phyloP scores from a whole-genome alignment of 2,888 invertebrate species.

The Bembecia ichneumoniformis region DNA sequence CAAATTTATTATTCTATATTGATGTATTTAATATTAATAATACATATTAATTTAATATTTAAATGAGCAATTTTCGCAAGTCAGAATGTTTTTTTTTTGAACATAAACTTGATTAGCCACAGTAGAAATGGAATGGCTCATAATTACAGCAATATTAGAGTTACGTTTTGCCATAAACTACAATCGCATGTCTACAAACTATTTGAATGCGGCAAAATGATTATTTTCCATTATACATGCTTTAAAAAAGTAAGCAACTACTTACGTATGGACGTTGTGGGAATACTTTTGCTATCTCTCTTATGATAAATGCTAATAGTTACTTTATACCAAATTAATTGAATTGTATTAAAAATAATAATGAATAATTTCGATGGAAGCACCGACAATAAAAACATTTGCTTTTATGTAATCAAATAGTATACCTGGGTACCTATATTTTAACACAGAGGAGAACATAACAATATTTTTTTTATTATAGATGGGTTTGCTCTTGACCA shows the following conservation, averaged over 20 bases:
- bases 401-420: too few relatives aligned
- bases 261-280: background rate
- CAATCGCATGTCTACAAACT: constrained; percentile 53
- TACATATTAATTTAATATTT: background rate
- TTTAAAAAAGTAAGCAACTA: background rate
- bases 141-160: constrained; percentile 63
- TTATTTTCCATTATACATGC: constrained; percentile 21
- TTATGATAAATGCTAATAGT: too few relatives aligned
- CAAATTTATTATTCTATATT: background rate
- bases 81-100: constrained; percentile 28
- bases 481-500: too few relatives aligned
- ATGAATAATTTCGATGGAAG: too few relatives aligned
- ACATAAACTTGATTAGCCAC: constrained; percentile 49
- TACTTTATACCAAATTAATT: too few relatives aligned
- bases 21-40: too few relatives aligned
- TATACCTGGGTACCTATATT: too few relatives aligned
- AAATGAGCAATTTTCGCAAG: background rate
- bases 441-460: too few relatives aligned
- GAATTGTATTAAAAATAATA: too few relatives aligned
- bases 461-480: too few relatives aligned
- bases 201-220: constrained; percentile 48
- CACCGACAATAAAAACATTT: too few relatives aligned
- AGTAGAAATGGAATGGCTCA: constrained; percentile 52
- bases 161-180: constrained; percentile 50
- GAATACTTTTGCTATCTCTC: background rate